Base-by-base conservation (phyloP, 2,797 vertebrate genomes). In the Threskiornis aethiopicus region DNA sequence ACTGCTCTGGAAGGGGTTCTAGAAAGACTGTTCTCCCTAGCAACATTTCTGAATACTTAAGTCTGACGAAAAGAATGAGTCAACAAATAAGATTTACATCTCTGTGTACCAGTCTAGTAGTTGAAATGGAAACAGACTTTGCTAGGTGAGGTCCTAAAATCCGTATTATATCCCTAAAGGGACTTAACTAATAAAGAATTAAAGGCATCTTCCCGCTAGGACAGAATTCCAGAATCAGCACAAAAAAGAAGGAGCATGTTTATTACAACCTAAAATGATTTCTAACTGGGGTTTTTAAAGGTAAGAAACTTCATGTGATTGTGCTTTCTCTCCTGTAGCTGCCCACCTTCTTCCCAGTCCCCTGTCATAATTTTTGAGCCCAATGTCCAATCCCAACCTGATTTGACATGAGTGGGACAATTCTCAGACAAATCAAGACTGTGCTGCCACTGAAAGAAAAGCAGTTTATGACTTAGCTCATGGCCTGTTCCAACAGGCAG, bases 181-280 rank as follows among this genome's bases (percentile, higher is more conserved):
- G 17, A 47, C 16, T 12, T 69, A 33, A 26, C 5, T 58, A 61
- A 57, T 22, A 35, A 44, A 42, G 4, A 26, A 51, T 22, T 54
- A 66, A 76, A 79, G 24, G 8, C 4, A 10, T 19, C 5, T 13
- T 70, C 5, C 6, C 46, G 4, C 29, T 62, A 8, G 0, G 1
- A 44, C 3, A 26, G 25, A 89, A 83, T 80, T 87, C 5, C 16
- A 80, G 28, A 77, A 73, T 47, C 31, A 47, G 6, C 4, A 28
- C 7, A 42, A 65, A 71, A 62, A 83, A 57, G 9, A 80, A 70
- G 6, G 1, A 46, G 25, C 16, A 33, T 57, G 21, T 25, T 87
- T 76, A 26, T 41, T 84, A 6, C 8, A 37, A 37, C 4, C 13
- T 65, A 29, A 64, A 70, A 52, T 25, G 4, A 33, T 61, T 84